phyloP scores from a whole-genome alignment of 2,113 vertebrate species.

The Erythrolamprus reginae region DNA sequence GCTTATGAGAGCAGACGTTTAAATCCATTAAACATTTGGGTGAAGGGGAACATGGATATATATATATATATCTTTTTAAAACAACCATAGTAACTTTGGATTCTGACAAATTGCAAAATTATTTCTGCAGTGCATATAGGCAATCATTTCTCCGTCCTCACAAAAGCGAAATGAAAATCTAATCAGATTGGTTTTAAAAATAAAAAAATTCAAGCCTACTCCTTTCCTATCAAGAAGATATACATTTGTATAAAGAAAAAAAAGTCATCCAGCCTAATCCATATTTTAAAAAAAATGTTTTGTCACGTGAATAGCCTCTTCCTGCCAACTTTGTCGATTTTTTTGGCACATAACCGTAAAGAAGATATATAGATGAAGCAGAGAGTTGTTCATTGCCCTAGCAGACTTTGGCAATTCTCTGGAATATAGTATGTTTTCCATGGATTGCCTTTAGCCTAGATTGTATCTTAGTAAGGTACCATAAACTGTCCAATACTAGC shows the following conservation, averaged over 20 bases:
- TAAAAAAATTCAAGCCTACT: neutral
- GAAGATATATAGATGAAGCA: neutral
- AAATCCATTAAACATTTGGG: constrained; percentile 13
- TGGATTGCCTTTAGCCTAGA: neutral
- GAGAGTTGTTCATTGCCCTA: neutral
- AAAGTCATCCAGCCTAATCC: neutral
- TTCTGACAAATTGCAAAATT: neutral
- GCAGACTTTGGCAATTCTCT: neutral
- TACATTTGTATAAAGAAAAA: neutral
- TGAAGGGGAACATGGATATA: neutral
- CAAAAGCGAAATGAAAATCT: neutral
- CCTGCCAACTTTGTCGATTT: neutral
- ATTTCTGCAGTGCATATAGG: neutral
- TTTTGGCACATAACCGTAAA: too few species aligned
- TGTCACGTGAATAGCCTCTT: neutral
- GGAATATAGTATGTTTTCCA: neutral
- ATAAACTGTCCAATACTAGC: fast-evolving
- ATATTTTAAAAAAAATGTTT: too few species aligned
- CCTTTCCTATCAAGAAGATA: neutral
- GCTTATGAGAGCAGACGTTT: neutral
- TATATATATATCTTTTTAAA: too few species aligned
- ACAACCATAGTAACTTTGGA: neutral
- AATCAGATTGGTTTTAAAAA: neutral
- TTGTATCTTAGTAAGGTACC: neutral
- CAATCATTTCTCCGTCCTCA: neutral